phyloP scores from a whole-genome alignment of 2,113 vertebrate genomes.

The Centropus bengalensis region DNA sequence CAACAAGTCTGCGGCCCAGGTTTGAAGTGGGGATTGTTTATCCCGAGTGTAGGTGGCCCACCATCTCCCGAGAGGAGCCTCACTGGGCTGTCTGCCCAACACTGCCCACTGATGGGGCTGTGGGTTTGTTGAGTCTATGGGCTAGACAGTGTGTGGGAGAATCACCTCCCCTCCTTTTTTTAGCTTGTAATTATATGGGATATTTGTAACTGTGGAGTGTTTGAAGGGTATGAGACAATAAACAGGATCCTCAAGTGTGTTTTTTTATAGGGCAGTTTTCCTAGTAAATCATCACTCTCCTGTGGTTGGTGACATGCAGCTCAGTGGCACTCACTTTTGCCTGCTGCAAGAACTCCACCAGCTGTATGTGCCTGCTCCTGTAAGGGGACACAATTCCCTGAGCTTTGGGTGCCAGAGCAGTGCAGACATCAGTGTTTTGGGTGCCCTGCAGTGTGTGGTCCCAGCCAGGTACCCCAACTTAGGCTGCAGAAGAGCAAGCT shows the following conservation, averaged over 20 bases:
- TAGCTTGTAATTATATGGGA: not conserved
- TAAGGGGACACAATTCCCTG: accelerated
- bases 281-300: constrained; percentile 1
- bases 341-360: accelerated
- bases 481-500: not conserved
- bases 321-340: not conserved
- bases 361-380: accelerated
- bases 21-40: not conserved
- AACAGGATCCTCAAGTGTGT: not conserved
- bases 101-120: accelerated
- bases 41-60: not conserved
- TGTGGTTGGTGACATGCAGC: accelerated
- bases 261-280: constrained; percentile 33
- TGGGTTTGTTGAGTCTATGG: not conserved
- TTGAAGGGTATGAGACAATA: constrained; percentile 17
- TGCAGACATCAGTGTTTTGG: accelerated
- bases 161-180: not conserved
- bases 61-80: not conserved
- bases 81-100: not conserved
- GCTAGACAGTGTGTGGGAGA: not conserved
- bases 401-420: not conserved
- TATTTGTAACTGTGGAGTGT: not conserved
- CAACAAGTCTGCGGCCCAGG: not conserved
- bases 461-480: not conserved
- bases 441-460: accelerated